Evolutionary conservation across 2,113 vertebrate genomes (phyloP).

Genomic region (Pseudonaja textilis): DNA sequence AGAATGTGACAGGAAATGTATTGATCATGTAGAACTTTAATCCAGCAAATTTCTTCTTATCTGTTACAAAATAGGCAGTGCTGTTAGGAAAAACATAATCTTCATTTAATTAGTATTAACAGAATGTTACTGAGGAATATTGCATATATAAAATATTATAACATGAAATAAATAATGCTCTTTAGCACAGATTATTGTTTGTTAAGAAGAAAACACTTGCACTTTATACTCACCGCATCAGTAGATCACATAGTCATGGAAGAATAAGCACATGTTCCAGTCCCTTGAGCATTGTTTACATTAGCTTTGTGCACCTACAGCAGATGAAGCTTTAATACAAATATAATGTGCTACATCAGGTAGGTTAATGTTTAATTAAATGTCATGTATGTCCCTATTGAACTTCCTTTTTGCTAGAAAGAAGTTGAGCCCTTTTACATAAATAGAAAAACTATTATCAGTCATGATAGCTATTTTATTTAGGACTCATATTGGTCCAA

Average conservation of each 20-base stretch:
- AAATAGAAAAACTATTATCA: not conserved
- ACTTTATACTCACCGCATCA: not conserved
- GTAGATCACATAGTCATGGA: slow-evolving; percentile 1
- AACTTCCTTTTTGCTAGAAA: not conserved
- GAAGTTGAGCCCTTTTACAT: not conserved
- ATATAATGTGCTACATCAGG: not conserved
- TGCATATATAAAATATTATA: not conserved
- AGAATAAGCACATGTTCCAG: not conserved
- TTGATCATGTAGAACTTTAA: not conserved
- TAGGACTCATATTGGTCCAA: not conserved
- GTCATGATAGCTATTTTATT: not conserved
- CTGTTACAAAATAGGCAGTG: not conserved
- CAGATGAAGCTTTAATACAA: not conserved
- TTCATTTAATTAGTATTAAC: not conserved
- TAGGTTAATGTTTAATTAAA: not conserved
- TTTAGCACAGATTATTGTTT: not conserved
- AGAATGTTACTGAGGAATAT: not conserved
- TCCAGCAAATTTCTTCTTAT: not conserved
- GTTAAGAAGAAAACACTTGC: not conserved
- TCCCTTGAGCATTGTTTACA: not conserved
- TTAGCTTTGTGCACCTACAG: not conserved
- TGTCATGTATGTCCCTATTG: not conserved
- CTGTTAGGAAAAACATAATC: not conserved
- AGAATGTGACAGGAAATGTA: not conserved
- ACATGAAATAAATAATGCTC: not conserved